Base-by-base conservation (phyloP, 53 echinoderm and acorn worm species). In the Hippasteria phrygiana region DNA sequence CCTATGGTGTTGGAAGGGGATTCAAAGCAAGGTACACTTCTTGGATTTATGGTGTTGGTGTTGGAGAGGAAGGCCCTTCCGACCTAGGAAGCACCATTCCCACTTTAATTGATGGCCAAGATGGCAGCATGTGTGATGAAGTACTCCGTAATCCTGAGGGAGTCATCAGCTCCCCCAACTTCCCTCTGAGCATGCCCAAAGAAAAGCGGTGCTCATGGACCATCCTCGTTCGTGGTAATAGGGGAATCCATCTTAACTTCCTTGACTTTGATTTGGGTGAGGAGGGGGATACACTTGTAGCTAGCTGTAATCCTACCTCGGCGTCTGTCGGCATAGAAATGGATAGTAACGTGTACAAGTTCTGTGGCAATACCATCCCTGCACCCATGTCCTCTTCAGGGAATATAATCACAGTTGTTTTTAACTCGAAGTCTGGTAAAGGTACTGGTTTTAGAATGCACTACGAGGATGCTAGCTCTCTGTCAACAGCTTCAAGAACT, bases 1-100 rank as follows among this genome's bases (percentile, higher is more conserved):
- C 40, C 29, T 72, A 48, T 62, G 90, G 90, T 9, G 48, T 74
- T 46, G 90, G 90, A 6, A 27, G 62, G 29, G 90, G 90, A 29
- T 90, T 90, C 14, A 78, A 74, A 54, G 90, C 90, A 71, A 51
- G 34, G 7, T 88, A 88, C 70, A 45, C 48, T 22, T 45, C 77
- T 43, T 38, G 62, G 4, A 29, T 38, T 42, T 32, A 12, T 26
- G 5, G 5, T 14, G 55, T 41, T 11, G 62, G 13, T 22, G 14
- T 16, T 43, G 73, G 73, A 67, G 37, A 20, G 59, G 59, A 28
- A 41, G n/a, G 75, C 4, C 41, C 43, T 64, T 14, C 37, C 3
- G 62, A 41, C 62, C 26, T 17, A 20, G 29, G 43, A 17, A 80
- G 33, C n/a, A 43, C 81, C 20, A 65, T 43, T 17, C 29, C 10